These are phyloP conservation scores for Proales similis DNA, from an alignment of 1,140 invertebrate genomes.

Conservation along the genomic window DNA sequence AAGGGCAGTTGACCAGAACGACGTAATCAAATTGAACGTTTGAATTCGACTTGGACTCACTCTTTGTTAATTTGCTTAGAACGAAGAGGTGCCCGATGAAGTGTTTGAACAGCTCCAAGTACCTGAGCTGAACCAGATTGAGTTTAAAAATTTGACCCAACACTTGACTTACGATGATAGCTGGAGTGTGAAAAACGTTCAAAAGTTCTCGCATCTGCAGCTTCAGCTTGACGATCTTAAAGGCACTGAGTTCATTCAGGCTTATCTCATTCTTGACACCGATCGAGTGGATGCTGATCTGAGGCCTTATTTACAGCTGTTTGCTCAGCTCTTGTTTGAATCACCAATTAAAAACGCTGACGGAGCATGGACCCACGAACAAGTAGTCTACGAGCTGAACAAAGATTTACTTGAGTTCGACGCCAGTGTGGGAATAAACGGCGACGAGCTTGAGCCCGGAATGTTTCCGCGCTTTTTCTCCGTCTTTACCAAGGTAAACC, in stretches of 20 bases:
- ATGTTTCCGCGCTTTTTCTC: conserved; percentile 21
- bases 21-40: conserved; percentile 55
- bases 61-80: neutral
- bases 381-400: conserved; percentile 67
- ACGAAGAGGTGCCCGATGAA: neutral
- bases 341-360: conserved; percentile 54
- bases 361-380: conserved; percentile 58
- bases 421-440: conserved; percentile 60
- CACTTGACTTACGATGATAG: conserved; percentile 60
- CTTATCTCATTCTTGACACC: conserved; percentile 64
- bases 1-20: conserved; percentile 67
- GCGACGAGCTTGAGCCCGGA: conserved; percentile 39
- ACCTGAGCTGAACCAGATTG: conserved; percentile 4
- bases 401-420: conserved; percentile 62
- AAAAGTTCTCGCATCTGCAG: conserved; percentile 59
- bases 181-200: conserved; percentile 63
- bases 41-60: neutral
- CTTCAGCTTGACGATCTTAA: conserved; percentile 58
- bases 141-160: conserved; percentile 53
- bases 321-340: conserved; percentile 64
- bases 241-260: conserved; percentile 37
- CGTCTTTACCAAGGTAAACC: conserved; percentile 11
- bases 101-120: conserved; percentile 14
- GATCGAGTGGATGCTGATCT: conserved; percentile 57
- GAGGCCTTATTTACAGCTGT: conserved; percentile 65